Evolutionary conservation across 2,888 invertebrate species (phyloP).

Genomic region (Rotaria magnacalcarata): DNA sequence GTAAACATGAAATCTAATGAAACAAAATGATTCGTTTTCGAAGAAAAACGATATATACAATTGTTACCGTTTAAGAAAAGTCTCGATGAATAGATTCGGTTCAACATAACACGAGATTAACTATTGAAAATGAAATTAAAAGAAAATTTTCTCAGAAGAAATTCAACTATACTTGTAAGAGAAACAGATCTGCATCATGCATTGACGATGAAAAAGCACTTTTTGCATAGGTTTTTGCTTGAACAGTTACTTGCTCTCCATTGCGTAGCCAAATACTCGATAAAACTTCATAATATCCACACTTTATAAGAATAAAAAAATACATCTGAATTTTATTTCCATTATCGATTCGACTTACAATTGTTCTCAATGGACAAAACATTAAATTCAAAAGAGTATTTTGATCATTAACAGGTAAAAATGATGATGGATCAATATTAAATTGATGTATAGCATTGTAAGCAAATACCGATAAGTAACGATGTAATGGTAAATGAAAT

Average conservation of each 20-base stretch:
- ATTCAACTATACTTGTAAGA: slow-evolving; percentile 68
- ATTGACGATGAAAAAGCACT: slow-evolving; percentile 86
- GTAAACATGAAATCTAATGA: not conserved
- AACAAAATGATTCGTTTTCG: not conserved
- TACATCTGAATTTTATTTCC: no score
- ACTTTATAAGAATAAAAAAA: slow-evolving; percentile 64
- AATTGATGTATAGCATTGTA: slow-evolving; percentile 53
- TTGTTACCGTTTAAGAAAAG: not conserved
- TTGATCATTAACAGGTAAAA: not conserved
- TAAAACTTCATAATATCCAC: slow-evolving; percentile 87
- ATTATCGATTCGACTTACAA: not conserved
- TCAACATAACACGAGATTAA: not conserved
- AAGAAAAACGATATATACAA: not conserved
- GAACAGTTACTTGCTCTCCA: slow-evolving; percentile 93
- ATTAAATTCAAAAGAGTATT: slow-evolving; percentile 34
- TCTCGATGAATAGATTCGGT: not conserved
- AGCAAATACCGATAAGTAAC: slow-evolving; percentile 83
- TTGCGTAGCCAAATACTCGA: slow-evolving; percentile 92
- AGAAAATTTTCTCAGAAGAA: not conserved
- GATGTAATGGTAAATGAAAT: slow-evolving; percentile 92
- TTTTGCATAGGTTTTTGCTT: slow-evolving; percentile 96
- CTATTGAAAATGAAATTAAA: not conserved
- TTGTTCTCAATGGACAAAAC: slow-evolving; percentile 36
- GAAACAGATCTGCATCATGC: slow-evolving; percentile 92
- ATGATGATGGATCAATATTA: slow-evolving; percentile 40